Evolutionary conservation across 2,888 invertebrate species (phyloP).

Genomic region (Cantharis flavilabris): DNA sequence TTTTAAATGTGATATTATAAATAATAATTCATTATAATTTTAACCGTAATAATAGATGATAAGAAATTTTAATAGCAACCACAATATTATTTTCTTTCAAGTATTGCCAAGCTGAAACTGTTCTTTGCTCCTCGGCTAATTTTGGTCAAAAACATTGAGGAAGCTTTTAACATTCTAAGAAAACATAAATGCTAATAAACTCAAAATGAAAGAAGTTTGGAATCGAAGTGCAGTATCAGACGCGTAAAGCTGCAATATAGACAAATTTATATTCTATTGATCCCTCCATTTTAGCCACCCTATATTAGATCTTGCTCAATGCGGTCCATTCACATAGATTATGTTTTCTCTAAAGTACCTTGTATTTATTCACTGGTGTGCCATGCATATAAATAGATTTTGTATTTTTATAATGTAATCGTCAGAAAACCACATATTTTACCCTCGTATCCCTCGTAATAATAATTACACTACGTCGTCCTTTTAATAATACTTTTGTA

Average conservation of each 20-base stretch:
- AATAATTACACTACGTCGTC: background rate
- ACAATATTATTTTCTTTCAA: background rate
- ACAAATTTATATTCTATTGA: background rate
- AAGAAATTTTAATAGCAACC: background rate
- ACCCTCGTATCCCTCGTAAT: background rate
- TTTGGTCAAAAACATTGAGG: background rate
- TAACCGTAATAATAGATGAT: too few species aligned
- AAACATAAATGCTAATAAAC: background rate
- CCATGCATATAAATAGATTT: background rate
- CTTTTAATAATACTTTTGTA: background rate
- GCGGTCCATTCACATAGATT: background rate
- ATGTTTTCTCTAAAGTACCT: background rate
- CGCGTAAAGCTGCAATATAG: background rate
- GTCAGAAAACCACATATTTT: background rate
- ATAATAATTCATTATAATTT: background rate
- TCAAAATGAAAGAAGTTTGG: background rate
- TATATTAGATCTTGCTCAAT: background rate
- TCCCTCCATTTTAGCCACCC: background rate
- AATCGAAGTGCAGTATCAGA: background rate
- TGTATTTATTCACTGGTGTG: background rate
- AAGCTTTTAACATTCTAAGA: background rate
- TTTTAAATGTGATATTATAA: too few species aligned
- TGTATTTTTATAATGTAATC: background rate
- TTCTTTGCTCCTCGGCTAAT: background rate
- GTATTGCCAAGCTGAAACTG: background rate